Percentiles rank a stretch among this genome's conserved stretches.
Conservation (phyloP, 2,888 invertebrate genomes). For the Arrhopalites spinosus region DNA sequence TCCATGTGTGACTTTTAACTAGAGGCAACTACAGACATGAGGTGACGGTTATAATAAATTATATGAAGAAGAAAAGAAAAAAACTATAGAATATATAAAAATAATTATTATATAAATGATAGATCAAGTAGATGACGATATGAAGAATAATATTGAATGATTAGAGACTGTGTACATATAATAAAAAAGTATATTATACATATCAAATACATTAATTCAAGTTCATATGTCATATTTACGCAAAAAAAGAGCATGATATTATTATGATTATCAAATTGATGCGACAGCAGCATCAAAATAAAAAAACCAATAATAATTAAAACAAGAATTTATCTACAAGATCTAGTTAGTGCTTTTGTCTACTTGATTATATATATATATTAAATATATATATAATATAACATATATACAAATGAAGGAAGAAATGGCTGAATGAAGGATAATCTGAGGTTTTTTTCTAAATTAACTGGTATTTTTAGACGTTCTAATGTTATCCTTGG, state of each 20-base stretch:
- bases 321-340: background rate
- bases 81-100: background rate
- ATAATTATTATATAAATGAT: background rate
- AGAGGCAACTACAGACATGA: background rate
- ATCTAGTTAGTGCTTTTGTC: too few species aligned
- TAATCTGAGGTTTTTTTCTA: too few species aligned
- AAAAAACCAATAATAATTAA: background rate
- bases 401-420: too few species aligned
- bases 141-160: slow-evolving; percentile 2
- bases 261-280: background rate
- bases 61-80: too few species aligned
- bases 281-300: background rate
- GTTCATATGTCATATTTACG: too few species aligned
- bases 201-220: background rate
- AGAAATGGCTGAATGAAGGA: too few species aligned
- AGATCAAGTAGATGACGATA: background rate
- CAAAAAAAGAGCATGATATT: too few species aligned
- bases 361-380: background rate
- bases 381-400: background rate
- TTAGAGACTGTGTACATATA: slow-evolving; percentile 13
- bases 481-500: too few species aligned
- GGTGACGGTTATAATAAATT: background rate
- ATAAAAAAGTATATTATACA: background rate
- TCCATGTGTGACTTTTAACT: slow-evolving; percentile 21
- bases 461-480: too few species aligned